These are phyloP conservation scores for Parnassius mnemosyne DNA, from an alignment of 2,888 invertebrate species.

Conservation along the genomic window DNA sequence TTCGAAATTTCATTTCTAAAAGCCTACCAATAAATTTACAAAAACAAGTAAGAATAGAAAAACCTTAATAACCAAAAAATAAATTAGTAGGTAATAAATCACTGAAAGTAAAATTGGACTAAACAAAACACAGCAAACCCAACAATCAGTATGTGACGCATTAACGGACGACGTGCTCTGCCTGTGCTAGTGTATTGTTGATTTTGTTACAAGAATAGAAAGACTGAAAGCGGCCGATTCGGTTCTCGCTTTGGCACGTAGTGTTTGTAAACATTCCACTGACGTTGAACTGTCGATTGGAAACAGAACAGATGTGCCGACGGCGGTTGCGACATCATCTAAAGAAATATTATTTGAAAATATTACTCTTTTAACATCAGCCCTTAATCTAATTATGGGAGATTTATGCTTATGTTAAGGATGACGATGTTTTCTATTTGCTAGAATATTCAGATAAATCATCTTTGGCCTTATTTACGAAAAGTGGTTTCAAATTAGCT, in stretches of 20 bases:
- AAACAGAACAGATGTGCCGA: conserved; percentile 5
- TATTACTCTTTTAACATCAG: neutral
- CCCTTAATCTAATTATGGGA: neutral
- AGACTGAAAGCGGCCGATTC: neutral
- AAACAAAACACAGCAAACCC: conserved; percentile 5
- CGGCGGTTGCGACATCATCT: neutral
- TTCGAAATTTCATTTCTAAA: too few relatives aligned
- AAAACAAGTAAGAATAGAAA: too few relatives aligned
- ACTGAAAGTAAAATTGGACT: conserved; percentile 1
- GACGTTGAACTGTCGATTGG: conserved; percentile 2
- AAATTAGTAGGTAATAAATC: too few relatives aligned
- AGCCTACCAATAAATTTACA: too few relatives aligned
- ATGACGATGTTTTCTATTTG: too few relatives aligned
- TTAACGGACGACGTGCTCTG: neutral
- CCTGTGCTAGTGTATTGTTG: neutral
- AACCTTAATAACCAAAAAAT: too few relatives aligned
- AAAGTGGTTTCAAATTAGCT: too few relatives aligned
- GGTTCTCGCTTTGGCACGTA: conserved; percentile 1
- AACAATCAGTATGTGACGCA: conserved; percentile 3
- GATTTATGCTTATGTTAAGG: too few relatives aligned
- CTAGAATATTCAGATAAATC: too few relatives aligned
- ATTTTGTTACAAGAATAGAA: conserved; percentile 18
- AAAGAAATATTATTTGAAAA: conserved; percentile 1
- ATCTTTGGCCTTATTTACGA: too few relatives aligned
- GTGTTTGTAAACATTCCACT: conserved; percentile 17